Evolutionary conservation across 2,113 vertebrate genomes (phyloP), one percentile per base, ranked within the genome.

Genomic region (Microcebus ravelobensis): DNA sequence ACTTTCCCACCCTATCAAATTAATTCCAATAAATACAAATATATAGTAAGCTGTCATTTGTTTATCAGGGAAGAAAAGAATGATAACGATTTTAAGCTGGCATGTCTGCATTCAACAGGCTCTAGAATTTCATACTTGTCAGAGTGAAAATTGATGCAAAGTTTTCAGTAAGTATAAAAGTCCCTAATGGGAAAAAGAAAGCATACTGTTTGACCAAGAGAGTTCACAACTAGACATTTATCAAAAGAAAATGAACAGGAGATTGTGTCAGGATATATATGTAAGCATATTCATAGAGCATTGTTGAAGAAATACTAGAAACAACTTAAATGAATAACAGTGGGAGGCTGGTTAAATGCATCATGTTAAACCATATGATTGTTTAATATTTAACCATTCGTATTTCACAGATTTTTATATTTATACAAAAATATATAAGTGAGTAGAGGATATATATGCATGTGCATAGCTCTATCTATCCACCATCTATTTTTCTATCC

Each of bases 161-260:
- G 18, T 93, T 90, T 85, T 4, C 15, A 94, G 18, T n/a, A 91
- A 92, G n/a, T 68, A 77, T 45, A 65, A 90, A 85, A 87, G 31
- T 18, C 20, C 5, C 6, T n/a, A 59, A 17, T 23, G n/a, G 21
- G 12, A 34, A n/a, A 77, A 81, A 91, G 7, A 77, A 31, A 91
- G 2, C 23, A 45, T 34, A 57, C 3, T 52, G 6, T 93, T 71
- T 68, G 36, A 82, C 31, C 6, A 48, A 80, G 21, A 65, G 20
- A 84, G 36, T 50, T 23, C 10, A 95, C 8, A 9, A 15, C n/a
- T 88, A 42, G 42, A 65, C 6, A 85, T 71, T 67, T 70, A 57
- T 84, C 21, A 85, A 87, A 90, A 91, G 34, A 91, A 84, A 94
- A 74, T 65, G 13, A 42, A 61, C 36, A 94, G 29, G 14, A 89